phyloP scores from a whole-genome alignment of 2,113 vertebrate species.

The rat (Rattus norvegicus) region GRCr8 NC_086020.1:150380501-150381000 shows the following conservation, averaged over 20 bases:
- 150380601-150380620: neutral
- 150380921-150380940: neutral
- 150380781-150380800: neutral
- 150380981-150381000: neutral
- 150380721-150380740: neutral
- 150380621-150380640: neutral
- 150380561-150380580: neutral
- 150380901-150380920: neutral
- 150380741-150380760: neutral
- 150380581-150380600: neutral
- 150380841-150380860: neutral
- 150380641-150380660: conserved; percentile 16
- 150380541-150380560: neutral
- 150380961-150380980: conserved; percentile 18
- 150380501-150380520: neutral
- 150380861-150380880: neutral
- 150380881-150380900: neutral
- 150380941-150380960: neutral
- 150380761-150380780: neutral
- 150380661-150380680: neutral
- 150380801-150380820: neutral
- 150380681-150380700: neutral
- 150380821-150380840: neutral
- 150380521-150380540: neutral
- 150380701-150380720: neutral